Evolutionary conservation across 2,888 invertebrate genomes (phyloP).

Genomic region (Scaptodrosophila latifasciaeformis): DNA sequence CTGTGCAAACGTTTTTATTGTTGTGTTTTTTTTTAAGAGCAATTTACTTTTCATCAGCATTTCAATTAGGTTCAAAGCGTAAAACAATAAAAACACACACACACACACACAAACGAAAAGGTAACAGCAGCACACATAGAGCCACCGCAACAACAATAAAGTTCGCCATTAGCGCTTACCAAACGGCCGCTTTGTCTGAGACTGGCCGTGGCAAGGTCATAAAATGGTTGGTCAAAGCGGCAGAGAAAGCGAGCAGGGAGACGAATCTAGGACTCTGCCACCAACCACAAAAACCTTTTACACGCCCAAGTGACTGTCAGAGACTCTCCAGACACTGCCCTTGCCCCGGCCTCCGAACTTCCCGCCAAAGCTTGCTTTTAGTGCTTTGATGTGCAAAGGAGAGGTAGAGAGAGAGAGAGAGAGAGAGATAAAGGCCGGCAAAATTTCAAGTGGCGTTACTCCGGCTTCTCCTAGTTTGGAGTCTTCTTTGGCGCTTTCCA

Average conservation of each 20-base stretch:
- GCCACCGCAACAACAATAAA: slow-evolving; percentile 12
- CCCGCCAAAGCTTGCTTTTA: too few relatives aligned
- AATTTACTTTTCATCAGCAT: slow-evolving; percentile 63
- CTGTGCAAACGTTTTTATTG: slow-evolving; percentile 51
- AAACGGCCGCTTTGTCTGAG: slow-evolving; percentile 1
- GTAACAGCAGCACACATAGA: slow-evolving; percentile 23
- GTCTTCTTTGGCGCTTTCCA: not conserved
- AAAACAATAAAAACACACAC: slow-evolving; percentile 40
- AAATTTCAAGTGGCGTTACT: slow-evolving; percentile 45
- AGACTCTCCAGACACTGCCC: too few relatives aligned
- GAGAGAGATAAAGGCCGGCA: too few relatives aligned
- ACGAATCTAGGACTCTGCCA: too few relatives aligned
- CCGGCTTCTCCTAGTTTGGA: too few relatives aligned
- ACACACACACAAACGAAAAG: not conserved
- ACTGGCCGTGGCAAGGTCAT: too few relatives aligned
- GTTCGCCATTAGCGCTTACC: slow-evolving; percentile 12
- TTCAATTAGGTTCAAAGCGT: slow-evolving; percentile 58
- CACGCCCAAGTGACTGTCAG: too few relatives aligned
- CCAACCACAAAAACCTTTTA: slow-evolving; percentile 59
- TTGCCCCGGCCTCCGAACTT: too few relatives aligned
- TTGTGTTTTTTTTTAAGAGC: slow-evolving; percentile 52
- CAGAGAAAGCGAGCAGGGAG: too few relatives aligned
- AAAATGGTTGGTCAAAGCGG: too few relatives aligned
- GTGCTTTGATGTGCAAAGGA: too few relatives aligned
- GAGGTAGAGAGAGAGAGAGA: too few relatives aligned